Conservation (phyloP, 2,113 vertebrate species). For the Nannospalax galili region DNA sequence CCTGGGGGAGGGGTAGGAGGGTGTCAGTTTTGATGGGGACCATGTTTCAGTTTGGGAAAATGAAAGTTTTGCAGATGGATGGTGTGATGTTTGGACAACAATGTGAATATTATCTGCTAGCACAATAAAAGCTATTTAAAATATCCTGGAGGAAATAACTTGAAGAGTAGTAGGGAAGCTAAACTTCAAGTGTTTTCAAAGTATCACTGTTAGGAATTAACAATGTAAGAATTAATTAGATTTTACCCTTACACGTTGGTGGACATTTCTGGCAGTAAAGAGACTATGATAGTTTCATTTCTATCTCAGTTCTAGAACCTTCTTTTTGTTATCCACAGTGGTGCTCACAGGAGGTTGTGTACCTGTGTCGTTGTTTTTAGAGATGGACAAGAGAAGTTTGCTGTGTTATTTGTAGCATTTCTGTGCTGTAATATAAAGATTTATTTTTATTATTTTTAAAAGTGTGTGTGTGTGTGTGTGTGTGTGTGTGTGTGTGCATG, state of each 20-base stretch:
- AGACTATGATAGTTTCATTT: neutral
- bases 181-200: neutral
- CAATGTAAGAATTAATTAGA: too few relatives aligned
- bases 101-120: neutral
- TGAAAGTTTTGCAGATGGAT: neutral
- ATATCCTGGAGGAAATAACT: neutral
- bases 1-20: neutral
- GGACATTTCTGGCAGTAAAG: neutral
- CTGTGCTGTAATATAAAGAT: neutral
- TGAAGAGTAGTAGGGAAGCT: neutral
- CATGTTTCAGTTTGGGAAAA: neutral
- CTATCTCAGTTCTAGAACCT: neutral
- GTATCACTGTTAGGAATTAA: neutral
- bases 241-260: neutral
- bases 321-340: neutral
- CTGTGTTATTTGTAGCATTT: neutral
- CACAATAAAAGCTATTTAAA: neutral
- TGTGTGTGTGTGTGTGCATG: neutral
- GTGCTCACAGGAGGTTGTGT: neutral
- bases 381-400: neutral
- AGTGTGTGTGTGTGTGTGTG: too few relatives aligned
- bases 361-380: neutral
- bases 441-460: neutral
- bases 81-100: neutral
- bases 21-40: neutral